Percentiles rank a stretch among this genome's conserved stretches.
phyloP scores from a whole-genome alignment of 2,888 invertebrate genomes.

The Osmoderma eremita region DNA sequence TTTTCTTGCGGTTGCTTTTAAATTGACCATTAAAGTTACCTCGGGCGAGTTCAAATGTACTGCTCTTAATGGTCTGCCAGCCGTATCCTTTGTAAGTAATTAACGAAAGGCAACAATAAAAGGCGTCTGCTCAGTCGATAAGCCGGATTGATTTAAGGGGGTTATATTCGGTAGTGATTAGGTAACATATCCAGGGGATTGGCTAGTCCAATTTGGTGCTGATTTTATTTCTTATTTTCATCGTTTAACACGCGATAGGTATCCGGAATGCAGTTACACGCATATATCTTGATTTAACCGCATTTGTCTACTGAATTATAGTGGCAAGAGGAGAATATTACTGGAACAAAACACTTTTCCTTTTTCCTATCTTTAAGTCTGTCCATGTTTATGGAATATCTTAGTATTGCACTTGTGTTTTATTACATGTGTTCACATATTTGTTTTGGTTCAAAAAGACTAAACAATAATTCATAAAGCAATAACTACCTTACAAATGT shows the following conservation, averaged over 20 bases:
- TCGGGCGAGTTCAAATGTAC: slow-evolving; percentile 1
- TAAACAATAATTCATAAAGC: no score
- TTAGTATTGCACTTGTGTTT: neutral
- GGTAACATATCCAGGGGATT: slow-evolving; percentile 52
- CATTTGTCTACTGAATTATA: slow-evolving; percentile 29
- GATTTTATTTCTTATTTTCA: slow-evolving; percentile 40
- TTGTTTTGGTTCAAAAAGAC: no score
- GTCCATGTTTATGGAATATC: no score
- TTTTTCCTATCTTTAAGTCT: no score
- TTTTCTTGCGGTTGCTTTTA: neutral
- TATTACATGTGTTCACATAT: neutral
- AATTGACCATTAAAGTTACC: neutral
- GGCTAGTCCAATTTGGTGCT: slow-evolving; percentile 41
- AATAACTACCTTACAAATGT: no score
- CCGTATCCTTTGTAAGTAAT: slow-evolving; percentile 59
- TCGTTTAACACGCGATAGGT: slow-evolving; percentile 35
- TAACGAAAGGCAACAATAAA: slow-evolving; percentile 62
- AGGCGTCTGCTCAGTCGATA: slow-evolving; percentile 59
- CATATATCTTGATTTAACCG: slow-evolving; percentile 30
- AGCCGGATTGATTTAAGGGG: slow-evolving; percentile 60
- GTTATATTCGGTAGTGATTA: slow-evolving; percentile 59
- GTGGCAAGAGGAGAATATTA: neutral
- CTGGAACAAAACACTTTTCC: neutral
- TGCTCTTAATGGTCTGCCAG: slow-evolving; percentile 46
- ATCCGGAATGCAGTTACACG: slow-evolving; percentile 31